Evolutionary conservation across 53 echinoderm and acorn worm genomes (phyloP).

Genomic region (Luidia sarsii): DNA sequence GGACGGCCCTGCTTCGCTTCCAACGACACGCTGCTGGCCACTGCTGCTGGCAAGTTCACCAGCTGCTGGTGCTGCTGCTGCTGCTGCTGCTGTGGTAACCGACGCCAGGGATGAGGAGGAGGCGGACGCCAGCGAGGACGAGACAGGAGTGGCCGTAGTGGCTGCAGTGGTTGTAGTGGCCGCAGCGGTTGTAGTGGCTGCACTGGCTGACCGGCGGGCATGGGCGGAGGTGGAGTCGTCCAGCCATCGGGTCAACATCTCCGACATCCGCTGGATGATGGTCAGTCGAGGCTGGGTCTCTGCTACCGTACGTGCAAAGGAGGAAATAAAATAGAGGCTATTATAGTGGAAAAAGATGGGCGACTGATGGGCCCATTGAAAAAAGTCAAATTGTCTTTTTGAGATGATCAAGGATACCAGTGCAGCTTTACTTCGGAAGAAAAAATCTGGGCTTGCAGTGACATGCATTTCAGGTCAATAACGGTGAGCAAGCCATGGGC

Average conservation of each 20-base stretch:
- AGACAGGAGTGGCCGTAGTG: too few species aligned
- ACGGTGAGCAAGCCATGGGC: too few species aligned
- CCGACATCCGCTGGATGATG: slow-evolving; percentile 94
- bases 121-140: neutral
- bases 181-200: neutral
- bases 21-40: neutral
- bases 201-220: slow-evolving; percentile 35
- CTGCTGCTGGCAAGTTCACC: too few species aligned
- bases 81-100: slow-evolving; percentile 5
- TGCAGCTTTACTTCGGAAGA: too few species aligned
- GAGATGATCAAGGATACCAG: too few species aligned
- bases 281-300: slow-evolving; percentile 74
- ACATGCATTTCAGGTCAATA: too few species aligned
- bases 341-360: too few species aligned
- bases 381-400: too few species aligned
- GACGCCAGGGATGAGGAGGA: too few species aligned
- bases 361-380: too few species aligned
- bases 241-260: slow-evolving; percentile 95
- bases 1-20: neutral
- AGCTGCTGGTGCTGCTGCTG: slow-evolving; percentile 7
- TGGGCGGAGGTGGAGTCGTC: slow-evolving; percentile 78
- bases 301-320: neutral
- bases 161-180: slow-evolving; percentile 6
- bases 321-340: neutral
- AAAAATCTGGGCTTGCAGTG: too few species aligned